Evolutionary conservation across 2,888 invertebrate genomes (phyloP).

Genomic region (Andrena fulva): DNA sequence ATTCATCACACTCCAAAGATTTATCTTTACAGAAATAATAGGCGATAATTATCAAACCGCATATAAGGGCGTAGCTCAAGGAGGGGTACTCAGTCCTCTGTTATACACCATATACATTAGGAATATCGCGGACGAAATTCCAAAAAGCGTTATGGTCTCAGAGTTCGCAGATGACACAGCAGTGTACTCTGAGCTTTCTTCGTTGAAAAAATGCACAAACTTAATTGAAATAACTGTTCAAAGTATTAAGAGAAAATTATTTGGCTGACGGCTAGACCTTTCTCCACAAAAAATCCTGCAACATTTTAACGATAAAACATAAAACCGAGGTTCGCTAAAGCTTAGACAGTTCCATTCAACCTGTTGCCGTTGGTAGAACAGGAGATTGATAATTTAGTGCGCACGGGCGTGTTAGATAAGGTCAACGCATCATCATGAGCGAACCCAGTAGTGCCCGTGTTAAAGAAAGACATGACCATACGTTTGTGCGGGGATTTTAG

Average conservation of each 20-base stretch:
- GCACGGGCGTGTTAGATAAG: not conserved
- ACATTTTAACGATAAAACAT: too few relatives aligned
- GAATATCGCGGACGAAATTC: not conserved
- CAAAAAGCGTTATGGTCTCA: not conserved
- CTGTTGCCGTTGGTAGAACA: constrained; percentile 10
- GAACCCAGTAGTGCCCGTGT: constrained; percentile 2
- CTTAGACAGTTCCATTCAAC: constrained; percentile 2
- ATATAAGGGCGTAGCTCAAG: not conserved
- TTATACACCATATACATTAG: not conserved
- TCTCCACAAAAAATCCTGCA: not conserved
- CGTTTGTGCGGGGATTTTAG: constrained; percentile 3
- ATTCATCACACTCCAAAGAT: not conserved
- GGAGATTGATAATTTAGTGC: constrained; percentile 7
- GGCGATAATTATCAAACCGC: not conserved
- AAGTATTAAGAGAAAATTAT: not conserved
- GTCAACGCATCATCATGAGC: constrained; percentile 1
- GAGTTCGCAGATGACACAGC: not conserved
- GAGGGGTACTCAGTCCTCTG: not conserved
- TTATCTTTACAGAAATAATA: not conserved
- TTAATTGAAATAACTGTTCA: not conserved
- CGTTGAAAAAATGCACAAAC: not conserved
- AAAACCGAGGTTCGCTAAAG: not conserved
- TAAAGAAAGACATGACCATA: constrained; percentile 6
- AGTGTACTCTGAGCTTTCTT: not conserved
- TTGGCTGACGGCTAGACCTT: not conserved